phyloP scores from a whole-genome alignment of 1,140 invertebrate genomes.

The Piezodorus guildinii region DNA sequence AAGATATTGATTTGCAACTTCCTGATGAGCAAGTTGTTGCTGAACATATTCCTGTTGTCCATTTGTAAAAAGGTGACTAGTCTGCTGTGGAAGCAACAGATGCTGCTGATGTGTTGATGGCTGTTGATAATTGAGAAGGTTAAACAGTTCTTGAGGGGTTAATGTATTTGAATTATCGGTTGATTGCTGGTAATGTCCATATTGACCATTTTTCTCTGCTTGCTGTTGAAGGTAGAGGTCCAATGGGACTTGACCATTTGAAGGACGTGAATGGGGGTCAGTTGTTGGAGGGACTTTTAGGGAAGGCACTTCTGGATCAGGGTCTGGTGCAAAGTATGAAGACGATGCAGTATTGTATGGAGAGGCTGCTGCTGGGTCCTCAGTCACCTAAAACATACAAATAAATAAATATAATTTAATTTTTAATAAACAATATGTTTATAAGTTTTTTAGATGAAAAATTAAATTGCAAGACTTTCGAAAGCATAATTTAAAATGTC shows the following conservation, averaged over 20 bases:
- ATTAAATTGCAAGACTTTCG: too few relatives aligned
- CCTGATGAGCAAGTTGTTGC: slow-evolving; percentile 30
- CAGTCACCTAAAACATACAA: slow-evolving; percentile 28
- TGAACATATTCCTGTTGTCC: slow-evolving; percentile 35
- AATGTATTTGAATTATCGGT: slow-evolving; percentile 31
- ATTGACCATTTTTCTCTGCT: slow-evolving; percentile 17
- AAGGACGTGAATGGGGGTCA: slow-evolving; percentile 36
- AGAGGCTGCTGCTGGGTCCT: slow-evolving; percentile 36
- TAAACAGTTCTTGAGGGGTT: slow-evolving; percentile 42
- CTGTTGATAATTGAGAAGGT: slow-evolving; percentile 35
- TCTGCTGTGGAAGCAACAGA: not conserved
- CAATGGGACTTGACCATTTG: slow-evolving; percentile 34
- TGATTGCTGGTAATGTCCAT: not conserved
- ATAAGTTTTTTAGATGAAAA: too few relatives aligned
- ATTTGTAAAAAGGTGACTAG: not conserved
- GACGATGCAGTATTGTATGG: slow-evolving; percentile 33
- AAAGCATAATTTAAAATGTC: too few relatives aligned
- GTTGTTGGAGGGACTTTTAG: slow-evolving; percentile 34
- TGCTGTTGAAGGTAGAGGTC: slow-evolving; percentile 29
- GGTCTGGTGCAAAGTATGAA: slow-evolving; percentile 39
- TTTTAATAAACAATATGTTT: too few relatives aligned
- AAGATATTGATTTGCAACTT: not conserved
- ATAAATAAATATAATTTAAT: not conserved
- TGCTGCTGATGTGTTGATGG: slow-evolving; percentile 10
- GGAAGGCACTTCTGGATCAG: slow-evolving; percentile 36